Base-by-base conservation (phyloP, 2,113 vertebrate species). In the Phrynocephalus versicolor region DNA sequence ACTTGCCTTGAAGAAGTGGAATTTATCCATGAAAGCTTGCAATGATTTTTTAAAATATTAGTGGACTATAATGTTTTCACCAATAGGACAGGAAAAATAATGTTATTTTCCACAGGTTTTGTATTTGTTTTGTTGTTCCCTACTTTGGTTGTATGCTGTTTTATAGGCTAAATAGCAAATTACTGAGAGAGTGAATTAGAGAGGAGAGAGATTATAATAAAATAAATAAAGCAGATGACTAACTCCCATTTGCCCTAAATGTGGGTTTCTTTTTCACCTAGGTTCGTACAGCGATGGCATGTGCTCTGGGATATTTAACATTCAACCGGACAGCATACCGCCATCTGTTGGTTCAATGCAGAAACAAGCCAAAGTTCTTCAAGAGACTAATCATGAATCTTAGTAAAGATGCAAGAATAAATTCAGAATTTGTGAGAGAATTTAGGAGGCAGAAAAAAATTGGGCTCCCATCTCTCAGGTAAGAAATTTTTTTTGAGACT, bases 401-500 rank as follows among this genome's bases (percentile, higher is more conserved):
- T 80, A 92, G 90, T 83, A 85, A 69, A 85, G 96, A 97, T 74
- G 95, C 95, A 57, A 96, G 84, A 82, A 97, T 97, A 84, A 95
- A 94, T 39, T 85, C 87, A 16, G 87, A 86, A 2, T 97, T 97
- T 79, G 93, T 95, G 45, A 94, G 92, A 19, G 96, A 97, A 91
- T 97, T 96, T 87, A 80, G 85, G 83, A 89, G 87, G 77, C 96
- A 97, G 82, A 93, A 90, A 81, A 85, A 33, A 67, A 79, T 95
- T 83, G 96, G 97, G 14, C 93, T 97, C 85, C 96, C 97, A 30
- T 93, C 96, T 58, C 89, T 96, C 88, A 96, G 96, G 96, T 97
- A 94, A 30, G 6, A 37, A 58, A 51, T 58, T 19, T 8, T n/a
- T n/a, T 71, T 19, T 41, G 15, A 41, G 30, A 33, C 60, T 71